A percentile compares a stretch with the other conserved stretches of the same genome.
Conservation (phyloP, 2,888 invertebrate species). For the Macrophya alboannulata region DNA sequence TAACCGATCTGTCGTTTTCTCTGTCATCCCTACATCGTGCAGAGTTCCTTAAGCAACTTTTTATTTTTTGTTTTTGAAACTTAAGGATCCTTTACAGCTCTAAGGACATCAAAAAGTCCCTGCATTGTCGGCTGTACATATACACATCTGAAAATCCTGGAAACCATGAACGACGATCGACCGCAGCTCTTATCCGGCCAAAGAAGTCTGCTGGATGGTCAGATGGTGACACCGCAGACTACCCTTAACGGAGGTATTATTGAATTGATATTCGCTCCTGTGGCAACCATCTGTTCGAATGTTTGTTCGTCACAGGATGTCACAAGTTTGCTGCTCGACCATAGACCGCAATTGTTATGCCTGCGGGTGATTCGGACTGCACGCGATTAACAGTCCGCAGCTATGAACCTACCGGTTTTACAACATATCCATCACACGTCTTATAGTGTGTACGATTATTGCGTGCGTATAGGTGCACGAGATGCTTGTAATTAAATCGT, state of each 20-base stretch:
- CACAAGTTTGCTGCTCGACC: constrained; percentile 69
- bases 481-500: not conserved
- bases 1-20: constrained; percentile 50
- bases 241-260: constrained; percentile 57
- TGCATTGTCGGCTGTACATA: not conserved
- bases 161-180: constrained; percentile 26
- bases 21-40: not conserved
- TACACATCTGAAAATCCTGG: constrained; percentile 7
- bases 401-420: constrained; percentile 25
- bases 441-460: not conserved
- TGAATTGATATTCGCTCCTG: not conserved
- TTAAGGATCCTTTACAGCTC: not conserved
- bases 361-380: constrained; percentile 63
- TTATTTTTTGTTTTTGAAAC: not conserved
- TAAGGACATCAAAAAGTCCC: not conserved
- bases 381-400: constrained; percentile 25
- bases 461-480: not conserved
- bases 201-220: constrained; percentile 13
- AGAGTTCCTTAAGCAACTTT: not conserved
- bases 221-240: constrained; percentile 63
- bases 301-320: constrained; percentile 69
- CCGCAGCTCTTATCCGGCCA: not conserved
- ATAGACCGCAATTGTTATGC: constrained; percentile 54
- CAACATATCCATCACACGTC: constrained; percentile 23
- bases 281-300: constrained; percentile 48